Conservation (phyloP, 2,888 invertebrate species). For the Thecocarcelia acutangulata region DNA sequence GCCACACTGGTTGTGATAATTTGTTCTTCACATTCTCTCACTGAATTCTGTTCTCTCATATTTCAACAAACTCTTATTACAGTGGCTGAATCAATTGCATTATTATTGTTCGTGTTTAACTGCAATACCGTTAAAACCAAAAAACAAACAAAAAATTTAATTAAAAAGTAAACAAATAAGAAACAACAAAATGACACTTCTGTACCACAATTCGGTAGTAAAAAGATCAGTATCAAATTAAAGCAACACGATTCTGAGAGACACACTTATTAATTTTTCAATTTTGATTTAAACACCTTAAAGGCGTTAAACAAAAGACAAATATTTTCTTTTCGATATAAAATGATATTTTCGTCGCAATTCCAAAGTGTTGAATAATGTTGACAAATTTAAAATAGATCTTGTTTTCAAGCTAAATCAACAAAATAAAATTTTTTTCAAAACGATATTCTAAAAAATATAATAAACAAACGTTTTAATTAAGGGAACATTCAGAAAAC, state of each 20-base stretch:
- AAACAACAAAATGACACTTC: slow-evolving; percentile 4
- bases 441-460: slow-evolving; percentile 14
- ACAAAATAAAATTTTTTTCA: slow-evolving; percentile 22
- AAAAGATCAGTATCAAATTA: slow-evolving; percentile 32
- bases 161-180: neutral
- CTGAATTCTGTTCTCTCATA: too few species aligned
- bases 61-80: too few species aligned
- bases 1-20: too few species aligned
- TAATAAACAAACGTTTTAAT: slow-evolving; percentile 9
- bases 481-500: slow-evolving; percentile 36
- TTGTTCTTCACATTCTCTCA: too few species aligned
- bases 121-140: slow-evolving; percentile 18
- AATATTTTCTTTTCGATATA: slow-evolving; percentile 26
- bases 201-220: neutral
- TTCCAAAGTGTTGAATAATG: slow-evolving; percentile 12
- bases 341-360: slow-evolving; percentile 32
- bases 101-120: neutral
- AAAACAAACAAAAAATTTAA: neutral
- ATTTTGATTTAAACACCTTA: slow-evolving; percentile 60
- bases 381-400: slow-evolving; percentile 35
- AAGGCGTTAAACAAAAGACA: slow-evolving; percentile 52
- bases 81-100: too few species aligned
- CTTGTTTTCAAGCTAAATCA: slow-evolving; percentile 10
- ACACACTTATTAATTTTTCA: slow-evolving; percentile 62
- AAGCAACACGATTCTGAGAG: slow-evolving; percentile 51